Percentiles rank a stretch among this genome's conserved stretches.
Conservation (phyloP, 2,113 vertebrate species). For the Sus scrofa region T2T-Sscrofa CM000812.6:64972501-64973000, state of each 20-base stretch:
- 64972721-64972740: constrained; percentile 1
- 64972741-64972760: neutral
- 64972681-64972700: neutral
- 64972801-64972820: neutral
- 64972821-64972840: neutral
- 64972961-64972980: too few relatives aligned
- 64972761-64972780: neutral
- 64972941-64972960: too few relatives aligned
- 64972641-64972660: neutral
- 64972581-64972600: constrained; percentile 5
- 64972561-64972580: neutral
- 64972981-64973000: too few relatives aligned
- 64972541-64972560: neutral
- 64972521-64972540: neutral
- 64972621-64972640: neutral
- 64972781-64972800: neutral
- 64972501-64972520: neutral
- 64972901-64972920: neutral
- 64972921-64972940: neutral
- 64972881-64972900: neutral
- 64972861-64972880: constrained; percentile 25
- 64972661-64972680: neutral
- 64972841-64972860: constrained; percentile 5
- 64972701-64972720: neutral
- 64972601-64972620: neutral